phyloP scores from a whole-genome alignment of 2,113 vertebrate species.

The Ophiodon elongatus region DNA sequence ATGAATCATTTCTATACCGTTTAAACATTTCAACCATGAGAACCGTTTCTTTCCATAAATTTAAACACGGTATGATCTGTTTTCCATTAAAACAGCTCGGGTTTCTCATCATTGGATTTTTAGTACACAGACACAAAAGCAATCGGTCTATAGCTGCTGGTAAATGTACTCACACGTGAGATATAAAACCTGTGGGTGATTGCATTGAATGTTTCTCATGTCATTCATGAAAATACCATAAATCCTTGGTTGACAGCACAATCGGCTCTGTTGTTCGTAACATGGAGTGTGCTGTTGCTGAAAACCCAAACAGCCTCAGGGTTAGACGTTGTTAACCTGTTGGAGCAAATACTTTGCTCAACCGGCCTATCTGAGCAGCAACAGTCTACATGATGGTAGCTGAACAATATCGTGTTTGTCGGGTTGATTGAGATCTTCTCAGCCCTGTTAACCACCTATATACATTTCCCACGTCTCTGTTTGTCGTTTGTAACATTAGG shows the following conservation, averaged over 20 bases:
- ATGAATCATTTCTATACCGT: neutral
- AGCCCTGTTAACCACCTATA: neutral
- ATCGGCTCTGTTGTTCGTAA: neutral
- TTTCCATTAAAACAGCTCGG: neutral
- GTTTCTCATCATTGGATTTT: slow-evolving; percentile 2
- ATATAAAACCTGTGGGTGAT: neutral
- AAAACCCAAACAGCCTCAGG: slow-evolving; percentile 14
- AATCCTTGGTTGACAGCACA: neutral
- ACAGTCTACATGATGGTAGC: neutral
- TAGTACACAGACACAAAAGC: neutral
- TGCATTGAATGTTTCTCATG: neutral
- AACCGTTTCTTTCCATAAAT: neutral
- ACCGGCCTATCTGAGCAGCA: neutral
- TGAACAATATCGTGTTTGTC: neutral
- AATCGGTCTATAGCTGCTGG: neutral
- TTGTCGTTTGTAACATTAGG: neutral
- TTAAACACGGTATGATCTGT: neutral
- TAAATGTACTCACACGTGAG: neutral
- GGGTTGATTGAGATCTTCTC: neutral
- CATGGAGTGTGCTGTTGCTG: neutral
- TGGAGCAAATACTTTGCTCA: slow-evolving; percentile 6
- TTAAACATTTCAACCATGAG: neutral
- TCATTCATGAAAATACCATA: neutral
- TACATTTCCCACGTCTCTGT: neutral
- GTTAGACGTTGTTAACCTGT: neutral